These are phyloP conservation scores for Acronicta leporina DNA, from an alignment of 2,888 invertebrate species.

Conservation along the genomic window DNA sequence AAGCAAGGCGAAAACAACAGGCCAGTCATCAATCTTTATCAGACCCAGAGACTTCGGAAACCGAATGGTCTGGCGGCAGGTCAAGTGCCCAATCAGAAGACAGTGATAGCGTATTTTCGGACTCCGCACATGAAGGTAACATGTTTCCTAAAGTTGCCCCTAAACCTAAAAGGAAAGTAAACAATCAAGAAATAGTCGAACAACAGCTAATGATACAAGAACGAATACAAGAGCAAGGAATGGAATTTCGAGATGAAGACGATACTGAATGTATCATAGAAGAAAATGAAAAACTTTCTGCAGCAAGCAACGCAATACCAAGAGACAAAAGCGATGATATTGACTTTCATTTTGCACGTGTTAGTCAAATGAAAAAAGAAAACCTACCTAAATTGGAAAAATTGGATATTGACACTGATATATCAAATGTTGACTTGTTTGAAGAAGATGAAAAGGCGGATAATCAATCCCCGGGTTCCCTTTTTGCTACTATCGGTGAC, in stretches of 20 bases:
- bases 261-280: constrained; percentile 75
- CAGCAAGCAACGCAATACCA: constrained; percentile 66
- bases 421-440: constrained; percentile 88
- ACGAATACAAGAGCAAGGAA: constrained; percentile 79
- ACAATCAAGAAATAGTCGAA: constrained; percentile 85
- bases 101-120: constrained; percentile 92
- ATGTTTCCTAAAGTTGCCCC: constrained; percentile 90
- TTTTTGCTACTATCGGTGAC: constrained; percentile 94
- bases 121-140: constrained; percentile 90
- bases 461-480: constrained; percentile 90
- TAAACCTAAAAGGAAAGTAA: constrained; percentile 83
- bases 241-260: constrained; percentile 76
- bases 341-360: constrained; percentile 87
- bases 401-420: constrained; percentile 89
- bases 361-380: constrained; percentile 87
- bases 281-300: constrained; percentile 74
- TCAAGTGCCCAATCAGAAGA: constrained; percentile 93
- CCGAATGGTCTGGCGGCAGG: constrained; percentile 90
- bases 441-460: constrained; percentile 91
- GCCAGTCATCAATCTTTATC: constrained; percentile 91
- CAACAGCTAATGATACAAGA: constrained; percentile 86
- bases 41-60: constrained; percentile 93
- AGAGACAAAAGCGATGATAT: constrained; percentile 86
- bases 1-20: constrained; percentile 92
- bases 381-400: constrained; percentile 85